Conservation (phyloP, 2,113 vertebrate genomes). For the Limnothrissa miodon region DNA sequence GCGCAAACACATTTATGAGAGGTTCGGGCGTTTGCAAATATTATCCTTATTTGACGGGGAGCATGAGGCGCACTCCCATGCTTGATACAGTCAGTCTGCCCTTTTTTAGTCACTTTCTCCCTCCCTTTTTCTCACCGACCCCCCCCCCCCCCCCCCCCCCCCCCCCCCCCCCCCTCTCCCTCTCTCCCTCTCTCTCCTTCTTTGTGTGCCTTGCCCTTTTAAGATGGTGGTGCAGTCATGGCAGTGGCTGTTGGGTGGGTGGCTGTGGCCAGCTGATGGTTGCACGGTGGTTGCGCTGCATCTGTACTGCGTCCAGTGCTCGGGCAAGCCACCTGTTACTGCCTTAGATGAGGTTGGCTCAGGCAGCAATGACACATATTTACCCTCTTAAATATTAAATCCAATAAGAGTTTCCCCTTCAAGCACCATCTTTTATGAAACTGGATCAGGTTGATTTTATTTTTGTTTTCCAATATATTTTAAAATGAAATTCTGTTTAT, state of each 20-base stretch:
- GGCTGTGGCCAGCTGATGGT: not conserved
- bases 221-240: not conserved
- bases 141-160: not conserved
- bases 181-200: not conserved
- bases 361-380: not conserved
- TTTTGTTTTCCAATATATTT: no score
- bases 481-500: no score
- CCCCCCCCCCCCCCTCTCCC: not conserved
- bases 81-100: not conserved
- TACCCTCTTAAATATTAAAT: not conserved
- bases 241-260: not conserved
- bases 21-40: slow-evolving; percentile 33
- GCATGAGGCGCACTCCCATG: slow-evolving; percentile 1
- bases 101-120: not conserved
- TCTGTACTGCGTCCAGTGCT: not conserved
- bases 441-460: not conserved
- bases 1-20: slow-evolving; percentile 33
- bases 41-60: slow-evolving; percentile 22
- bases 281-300: not conserved
- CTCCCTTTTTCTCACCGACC: not conserved
- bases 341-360: not conserved
- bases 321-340: not conserved
- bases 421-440: not conserved
- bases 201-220: not conserved
- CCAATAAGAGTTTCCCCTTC: not conserved